These are phyloP conservation scores for Ginglymostoma cirratum DNA, from an alignment of 2,113 vertebrate genomes.

Conservation along the genomic window DNA sequence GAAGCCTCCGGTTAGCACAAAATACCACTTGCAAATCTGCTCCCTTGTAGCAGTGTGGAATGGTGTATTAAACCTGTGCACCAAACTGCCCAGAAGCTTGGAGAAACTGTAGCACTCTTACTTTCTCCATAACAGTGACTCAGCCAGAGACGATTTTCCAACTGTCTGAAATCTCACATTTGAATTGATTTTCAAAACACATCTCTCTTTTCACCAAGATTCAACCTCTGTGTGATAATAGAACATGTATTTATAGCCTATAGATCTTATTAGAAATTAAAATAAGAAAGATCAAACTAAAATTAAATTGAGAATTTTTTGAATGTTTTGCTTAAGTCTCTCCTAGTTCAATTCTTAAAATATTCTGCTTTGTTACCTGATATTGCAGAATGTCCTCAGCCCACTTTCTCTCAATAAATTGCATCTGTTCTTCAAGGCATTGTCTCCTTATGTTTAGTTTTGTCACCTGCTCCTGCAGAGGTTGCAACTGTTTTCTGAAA, in stretches of 20 bases:
- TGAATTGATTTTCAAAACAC: too few species aligned
- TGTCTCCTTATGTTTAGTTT: slow-evolving; percentile 65
- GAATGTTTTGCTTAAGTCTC: neutral
- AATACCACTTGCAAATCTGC: too few species aligned
- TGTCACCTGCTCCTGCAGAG: slow-evolving; percentile 68
- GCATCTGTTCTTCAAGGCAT: slow-evolving; percentile 75
- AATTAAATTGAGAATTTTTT: neutral
- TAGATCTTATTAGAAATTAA: neutral
- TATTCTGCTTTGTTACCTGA: slow-evolving; percentile 56
- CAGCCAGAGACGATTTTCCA: too few species aligned
- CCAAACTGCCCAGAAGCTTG: too few species aligned
- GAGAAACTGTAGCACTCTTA: too few species aligned
- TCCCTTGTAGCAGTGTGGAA: too few species aligned
- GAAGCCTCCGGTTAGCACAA: too few species aligned
- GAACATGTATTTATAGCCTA: neutral
- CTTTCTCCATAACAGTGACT: too few species aligned
- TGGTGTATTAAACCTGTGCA: too few species aligned
- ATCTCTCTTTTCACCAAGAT: too few species aligned
- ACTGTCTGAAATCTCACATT: too few species aligned
- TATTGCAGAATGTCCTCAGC: slow-evolving; percentile 72
- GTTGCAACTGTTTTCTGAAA: slow-evolving; percentile 66
- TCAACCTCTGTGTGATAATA: too few species aligned
- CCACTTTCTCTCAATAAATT: slow-evolving; percentile 64
- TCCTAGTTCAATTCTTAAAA: neutral
- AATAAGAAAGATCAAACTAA: neutral